These are phyloP conservation scores for Schizopygopsis pylzovi DNA, from an alignment of 2,797 vertebrate species.

Conservation along the genomic window DNA sequence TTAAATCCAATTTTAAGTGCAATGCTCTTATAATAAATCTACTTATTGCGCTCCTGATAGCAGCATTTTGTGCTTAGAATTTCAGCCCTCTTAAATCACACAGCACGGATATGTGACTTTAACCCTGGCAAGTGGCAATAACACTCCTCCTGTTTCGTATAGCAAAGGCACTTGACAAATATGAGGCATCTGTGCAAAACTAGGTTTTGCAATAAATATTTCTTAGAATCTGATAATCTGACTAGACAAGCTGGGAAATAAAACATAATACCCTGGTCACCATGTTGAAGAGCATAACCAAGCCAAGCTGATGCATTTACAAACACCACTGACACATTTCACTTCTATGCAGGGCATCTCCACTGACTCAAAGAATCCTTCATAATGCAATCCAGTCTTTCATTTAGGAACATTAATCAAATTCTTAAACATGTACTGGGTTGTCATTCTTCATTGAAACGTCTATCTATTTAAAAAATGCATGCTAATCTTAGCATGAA, in stretches of 20 bases:
- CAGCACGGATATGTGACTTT: not conserved
- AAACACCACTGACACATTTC: not conserved
- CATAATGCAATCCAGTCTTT: not conserved
- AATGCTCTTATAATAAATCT: not conserved
- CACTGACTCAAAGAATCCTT: constrained; percentile 22
- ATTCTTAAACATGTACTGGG: not conserved
- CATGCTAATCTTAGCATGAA: not conserved
- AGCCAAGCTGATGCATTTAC: constrained; percentile 24
- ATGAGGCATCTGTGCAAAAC: constrained; percentile 34
- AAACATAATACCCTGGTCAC: not conserved
- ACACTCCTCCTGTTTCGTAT: not conserved
- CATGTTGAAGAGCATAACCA: constrained; percentile 27
- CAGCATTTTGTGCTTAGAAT: not conserved
- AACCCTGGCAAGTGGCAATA: constrained; percentile 20
- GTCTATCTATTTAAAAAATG: not conserved
- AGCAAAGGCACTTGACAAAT: constrained; percentile 55
- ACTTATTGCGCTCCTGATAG: too few relatives aligned
- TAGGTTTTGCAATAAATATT: not conserved
- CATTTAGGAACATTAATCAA: not conserved
- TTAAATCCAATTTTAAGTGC: constrained; percentile 20
- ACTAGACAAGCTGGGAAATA: not conserved
- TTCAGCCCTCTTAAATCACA: not conserved
- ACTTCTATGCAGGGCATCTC: constrained; percentile 7
- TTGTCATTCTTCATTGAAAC: not conserved
- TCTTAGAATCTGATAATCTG: not conserved